Percentiles rank a stretch among this genome's conserved stretches.
Evolutionary conservation across 2,888 invertebrate species (phyloP).

Genomic region (Xestia sexstrigata): DNA sequence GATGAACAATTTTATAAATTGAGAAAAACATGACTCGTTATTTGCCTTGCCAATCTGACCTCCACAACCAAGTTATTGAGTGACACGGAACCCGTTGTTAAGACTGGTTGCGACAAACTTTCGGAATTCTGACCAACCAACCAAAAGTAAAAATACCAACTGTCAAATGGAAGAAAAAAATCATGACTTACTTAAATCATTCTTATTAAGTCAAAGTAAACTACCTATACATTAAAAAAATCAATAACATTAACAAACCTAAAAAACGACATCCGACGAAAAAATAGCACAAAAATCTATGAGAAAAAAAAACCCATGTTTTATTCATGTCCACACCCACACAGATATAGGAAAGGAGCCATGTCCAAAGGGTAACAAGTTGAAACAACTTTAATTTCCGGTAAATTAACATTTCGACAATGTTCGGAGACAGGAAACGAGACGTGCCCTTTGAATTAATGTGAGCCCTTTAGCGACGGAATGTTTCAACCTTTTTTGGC

Average conservation of each 20-base stretch:
- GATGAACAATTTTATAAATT: background rate
- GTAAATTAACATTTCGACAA: constrained; percentile 88
- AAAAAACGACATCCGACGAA: constrained; percentile 1
- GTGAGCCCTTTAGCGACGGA: constrained; percentile 71
- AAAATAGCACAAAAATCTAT: constrained; percentile 23
- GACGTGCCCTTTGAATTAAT: constrained; percentile 82
- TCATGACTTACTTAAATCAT: background rate
- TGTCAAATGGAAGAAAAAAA: background rate
- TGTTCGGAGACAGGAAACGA: constrained; percentile 81
- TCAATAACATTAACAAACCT: background rate
- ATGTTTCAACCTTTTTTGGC: constrained; percentile 58
- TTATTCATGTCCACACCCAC: constrained; percentile 72
- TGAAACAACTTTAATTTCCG: constrained; percentile 90
- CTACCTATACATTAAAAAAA: too few species aligned
- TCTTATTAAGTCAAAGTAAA: background rate
- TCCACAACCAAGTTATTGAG: background rate
- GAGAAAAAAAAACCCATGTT: constrained; percentile 54
- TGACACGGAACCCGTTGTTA: background rate
- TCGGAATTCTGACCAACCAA: background rate
- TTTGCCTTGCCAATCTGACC: background rate
- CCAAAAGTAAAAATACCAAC: too few species aligned
- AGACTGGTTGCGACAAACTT: background rate
- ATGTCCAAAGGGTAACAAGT: constrained; percentile 85
- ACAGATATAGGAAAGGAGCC: constrained; percentile 76
- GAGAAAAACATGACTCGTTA: background rate